Percentiles rank a stretch among this genome's conserved stretches.
Evolutionary conservation across 2,113 vertebrate genomes (phyloP).

Genomic region (Galbula dea): DNA sequence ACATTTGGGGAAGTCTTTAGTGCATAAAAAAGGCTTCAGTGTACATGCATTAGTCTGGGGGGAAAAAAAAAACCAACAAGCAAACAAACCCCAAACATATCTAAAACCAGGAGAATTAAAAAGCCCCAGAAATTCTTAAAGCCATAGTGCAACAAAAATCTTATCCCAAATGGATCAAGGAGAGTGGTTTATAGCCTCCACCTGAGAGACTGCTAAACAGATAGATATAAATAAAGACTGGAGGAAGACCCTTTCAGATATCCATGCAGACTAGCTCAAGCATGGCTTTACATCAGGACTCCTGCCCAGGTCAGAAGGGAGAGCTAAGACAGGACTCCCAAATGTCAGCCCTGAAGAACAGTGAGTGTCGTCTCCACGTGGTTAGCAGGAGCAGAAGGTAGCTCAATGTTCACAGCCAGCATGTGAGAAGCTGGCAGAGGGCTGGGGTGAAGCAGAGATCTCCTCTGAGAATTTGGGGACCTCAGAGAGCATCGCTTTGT

Average conservation of each 20-base stretch:
- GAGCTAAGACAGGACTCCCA: neutral
- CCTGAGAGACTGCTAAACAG: neutral
- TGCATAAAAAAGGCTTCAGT: neutral
- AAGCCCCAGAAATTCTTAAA: neutral
- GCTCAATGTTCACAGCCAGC: neutral
- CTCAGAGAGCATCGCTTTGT: neutral
- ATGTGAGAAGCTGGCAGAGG: neutral
- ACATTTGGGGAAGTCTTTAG: neutral
- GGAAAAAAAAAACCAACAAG: neutral
- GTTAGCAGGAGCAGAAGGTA: neutral
- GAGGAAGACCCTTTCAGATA: neutral
- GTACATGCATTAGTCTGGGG: neutral
- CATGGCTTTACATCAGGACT: neutral
- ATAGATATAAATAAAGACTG: neutral
- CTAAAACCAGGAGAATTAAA: neutral
- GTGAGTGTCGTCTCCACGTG: rapidly evolving
- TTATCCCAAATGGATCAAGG: neutral
- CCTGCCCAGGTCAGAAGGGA: neutral
- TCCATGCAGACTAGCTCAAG: neutral
- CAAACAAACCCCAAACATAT: too few species aligned
- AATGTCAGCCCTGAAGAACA: neutral
- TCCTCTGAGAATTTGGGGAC: neutral
- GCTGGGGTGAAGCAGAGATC: neutral
- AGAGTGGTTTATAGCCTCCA: neutral
- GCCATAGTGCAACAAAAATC: neutral